phyloP scores from a whole-genome alignment of 2,888 invertebrate genomes.

The Heteromyza rotundicornis region DNA sequence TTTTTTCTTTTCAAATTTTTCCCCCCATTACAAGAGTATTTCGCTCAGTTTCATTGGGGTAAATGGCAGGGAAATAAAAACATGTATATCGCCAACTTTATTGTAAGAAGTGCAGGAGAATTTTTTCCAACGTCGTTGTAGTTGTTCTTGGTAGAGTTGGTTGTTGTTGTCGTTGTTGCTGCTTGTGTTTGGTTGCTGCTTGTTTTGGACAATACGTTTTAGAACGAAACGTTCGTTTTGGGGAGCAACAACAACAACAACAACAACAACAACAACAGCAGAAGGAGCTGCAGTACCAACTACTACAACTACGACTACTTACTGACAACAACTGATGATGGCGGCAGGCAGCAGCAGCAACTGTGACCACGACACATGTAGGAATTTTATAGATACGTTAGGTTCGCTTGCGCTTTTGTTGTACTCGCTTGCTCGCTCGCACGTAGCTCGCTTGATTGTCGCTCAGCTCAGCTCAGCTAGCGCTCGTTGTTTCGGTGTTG shows the following conservation, averaged over 20 bases:
- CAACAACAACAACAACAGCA: too few relatives aligned
- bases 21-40: too few relatives aligned
- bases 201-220: slow-evolving; percentile 14
- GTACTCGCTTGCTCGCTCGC: slow-evolving; percentile 30
- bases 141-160: slow-evolving; percentile 18
- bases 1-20: neutral
- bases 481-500: slow-evolving; percentile 18
- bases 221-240: slow-evolving; percentile 20
- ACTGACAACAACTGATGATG: too few relatives aligned
- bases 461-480: neutral
- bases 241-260: slow-evolving; percentile 19
- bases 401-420: slow-evolving; percentile 22
- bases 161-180: neutral
- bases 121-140: neutral
- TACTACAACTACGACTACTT: too few relatives aligned
- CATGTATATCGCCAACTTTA: neutral
- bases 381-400: slow-evolving; percentile 31
- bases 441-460: slow-evolving; percentile 11
- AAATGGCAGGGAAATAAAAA: too few relatives aligned
- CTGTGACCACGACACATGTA: slow-evolving; percentile 27
- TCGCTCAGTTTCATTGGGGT: neutral
- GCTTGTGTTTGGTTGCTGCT: slow-evolving; percentile 5
- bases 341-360: too few relatives aligned
- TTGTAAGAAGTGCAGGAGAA: neutral
- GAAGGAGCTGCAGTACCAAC: too few relatives aligned